A percentile compares a stretch with the other conserved stretches of the same genome.
These are phyloP conservation scores for Drosophila melanosoma DNA, from an alignment of 2,888 invertebrate species.

Conservation along the genomic window DNA sequence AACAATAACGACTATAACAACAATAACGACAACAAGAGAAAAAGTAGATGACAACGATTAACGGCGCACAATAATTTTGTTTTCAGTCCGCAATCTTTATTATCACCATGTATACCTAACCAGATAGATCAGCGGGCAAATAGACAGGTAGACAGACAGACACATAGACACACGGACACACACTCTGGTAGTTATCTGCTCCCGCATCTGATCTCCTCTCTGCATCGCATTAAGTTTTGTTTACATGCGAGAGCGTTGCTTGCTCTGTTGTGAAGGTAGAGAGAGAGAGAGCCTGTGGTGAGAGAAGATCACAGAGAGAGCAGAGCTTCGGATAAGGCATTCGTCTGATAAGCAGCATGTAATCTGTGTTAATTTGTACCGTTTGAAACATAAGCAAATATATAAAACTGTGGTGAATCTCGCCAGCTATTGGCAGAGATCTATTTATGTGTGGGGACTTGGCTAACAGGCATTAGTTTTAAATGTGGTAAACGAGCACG, in stretches of 20 bases:
- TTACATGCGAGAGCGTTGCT: conserved; percentile 63
- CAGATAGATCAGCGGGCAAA: conserved; percentile 67
- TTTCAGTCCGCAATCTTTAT: conserved; percentile 68
- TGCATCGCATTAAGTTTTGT: conserved; percentile 56
- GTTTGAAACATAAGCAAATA: neutral
- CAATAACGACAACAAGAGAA: conserved; percentile 32
- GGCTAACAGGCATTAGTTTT: conserved; percentile 18
- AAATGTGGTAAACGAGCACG: conserved; percentile 9
- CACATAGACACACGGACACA: conserved; percentile 10
- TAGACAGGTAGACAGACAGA: conserved; percentile 18
- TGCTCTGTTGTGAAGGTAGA: conserved; percentile 28
- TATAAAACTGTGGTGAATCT: neutral
- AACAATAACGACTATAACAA: conserved; percentile 37
- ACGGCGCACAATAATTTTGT: conserved; percentile 47
- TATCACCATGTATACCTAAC: conserved; percentile 69
- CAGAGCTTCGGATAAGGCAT: neutral
- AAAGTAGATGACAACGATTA: conserved; percentile 34
- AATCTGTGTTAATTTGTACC: neutral
- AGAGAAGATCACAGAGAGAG: conserved; percentile 10
- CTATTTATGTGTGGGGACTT: neutral
- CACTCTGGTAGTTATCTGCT: neutral
- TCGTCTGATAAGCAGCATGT: conserved; percentile 4
- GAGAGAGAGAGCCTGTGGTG: conserved; percentile 27
- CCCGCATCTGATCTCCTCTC: conserved; percentile 19
- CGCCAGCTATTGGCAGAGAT: neutral